These are phyloP conservation scores for Ginglymostoma cirratum DNA, from an alignment of 2,113 vertebrate species.

Conservation along the genomic window DNA sequence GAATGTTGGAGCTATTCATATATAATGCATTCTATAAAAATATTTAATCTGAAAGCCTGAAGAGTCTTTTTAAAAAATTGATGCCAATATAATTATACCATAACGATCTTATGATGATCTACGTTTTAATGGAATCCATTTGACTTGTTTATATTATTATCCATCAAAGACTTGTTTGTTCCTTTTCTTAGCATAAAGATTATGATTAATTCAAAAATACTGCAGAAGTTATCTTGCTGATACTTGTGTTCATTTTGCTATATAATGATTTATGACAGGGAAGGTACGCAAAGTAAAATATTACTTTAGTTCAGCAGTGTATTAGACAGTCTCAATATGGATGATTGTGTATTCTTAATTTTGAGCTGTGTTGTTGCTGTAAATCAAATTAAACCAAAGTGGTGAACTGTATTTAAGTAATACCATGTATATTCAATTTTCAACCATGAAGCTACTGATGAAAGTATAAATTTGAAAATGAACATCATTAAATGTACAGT, in stretches of 20 bases:
- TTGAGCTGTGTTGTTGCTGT: neutral
- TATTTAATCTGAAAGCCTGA: conserved; percentile 8
- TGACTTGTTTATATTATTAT: no score
- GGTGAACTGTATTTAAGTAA: neutral
- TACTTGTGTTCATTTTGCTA: neutral
- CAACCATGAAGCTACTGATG: neutral
- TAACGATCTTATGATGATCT: neutral
- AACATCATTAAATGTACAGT: neutral
- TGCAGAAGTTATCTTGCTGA: neutral
- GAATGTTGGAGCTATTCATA: neutral
- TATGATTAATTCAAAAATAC: neutral
- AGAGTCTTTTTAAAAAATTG: conserved; percentile 3
- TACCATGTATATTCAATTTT: neutral
- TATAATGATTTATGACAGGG: neutral
- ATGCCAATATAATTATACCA: neutral
- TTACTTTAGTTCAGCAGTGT: neutral
- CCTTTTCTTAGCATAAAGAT: neutral
- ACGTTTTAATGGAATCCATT: neutral
- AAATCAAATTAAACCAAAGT: conserved; percentile 30
- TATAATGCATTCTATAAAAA: neutral
- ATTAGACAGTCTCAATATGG: neutral
- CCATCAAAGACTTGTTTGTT: conserved; percentile 8
- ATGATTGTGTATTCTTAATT: neutral
- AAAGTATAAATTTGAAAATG: neutral
- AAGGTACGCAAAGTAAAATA: conserved; percentile 6